Evolutionary conservation across 2,888 invertebrate species (phyloP), one percentile per base, ranked within the genome.

Genomic region (Myathropa florea): DNA sequence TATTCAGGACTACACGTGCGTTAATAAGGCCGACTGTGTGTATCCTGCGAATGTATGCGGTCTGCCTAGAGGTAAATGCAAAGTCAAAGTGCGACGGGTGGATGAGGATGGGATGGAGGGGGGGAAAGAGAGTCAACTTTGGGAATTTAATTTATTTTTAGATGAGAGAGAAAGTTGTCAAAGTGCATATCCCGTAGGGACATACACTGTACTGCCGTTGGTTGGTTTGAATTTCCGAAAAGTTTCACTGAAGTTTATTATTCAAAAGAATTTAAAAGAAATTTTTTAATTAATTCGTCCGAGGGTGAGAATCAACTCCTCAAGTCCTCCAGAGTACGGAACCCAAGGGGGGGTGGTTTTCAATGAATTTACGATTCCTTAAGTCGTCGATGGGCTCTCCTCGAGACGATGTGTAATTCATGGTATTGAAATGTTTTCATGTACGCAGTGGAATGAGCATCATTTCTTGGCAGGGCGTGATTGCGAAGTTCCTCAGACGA

Each of bases 111-210:
- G 7, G 30, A 18, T 9, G 18, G 30, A 12, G n/a, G 28, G 2
- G 18, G 23, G 6, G 36, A 57, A 23, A 57, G 21, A 46, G 26
- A 65, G 46, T 7, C 21, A 67, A 76, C 67, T 76, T 68, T 28
- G 21, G 18, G 23, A 76, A 67, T 68, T 76, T 67, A 76, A 76
- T 76, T 76, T 67, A 67, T 33, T 76, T 68, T 30, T 28, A 12
- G 57, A 64, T 30, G 18, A 46, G 18, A 46, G 65, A 33, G 36
- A 65, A 65, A 59, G 65, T 65, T 71, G 57, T 28, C 23, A 61
- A 55, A 53, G 39, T 72, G 63, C 63, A 72, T 55, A 61, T n/a
- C 46, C 18, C 18, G 7, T 7, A 46, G 7, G 39, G n/a, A 46
- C 18, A 7, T 46, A 18, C 46, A 18, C 46, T 2, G 18, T 14